Percentiles rank a stretch among this genome's conserved stretches.
Evolutionary conservation across 2,888 invertebrate genomes (phyloP).

Genomic region (Oegoconia quadripuncta): DNA sequence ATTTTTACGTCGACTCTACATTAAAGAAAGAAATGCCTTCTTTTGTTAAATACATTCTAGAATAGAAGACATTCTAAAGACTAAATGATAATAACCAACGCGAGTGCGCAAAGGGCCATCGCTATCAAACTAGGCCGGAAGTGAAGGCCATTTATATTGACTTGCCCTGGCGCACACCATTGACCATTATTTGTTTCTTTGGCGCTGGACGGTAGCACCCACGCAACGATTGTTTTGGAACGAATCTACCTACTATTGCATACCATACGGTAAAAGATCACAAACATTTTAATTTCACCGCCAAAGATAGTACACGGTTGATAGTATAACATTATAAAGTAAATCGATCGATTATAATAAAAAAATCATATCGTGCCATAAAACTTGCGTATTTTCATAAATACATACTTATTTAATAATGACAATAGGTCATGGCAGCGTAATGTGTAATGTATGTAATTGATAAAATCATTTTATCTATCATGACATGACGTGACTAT

Average conservation of each 20-base stretch:
- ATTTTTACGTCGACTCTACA: neutral
- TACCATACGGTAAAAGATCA: neutral
- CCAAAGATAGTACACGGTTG: too few species aligned
- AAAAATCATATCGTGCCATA: too few species aligned
- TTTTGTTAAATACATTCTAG: neutral
- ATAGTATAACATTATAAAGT: too few species aligned
- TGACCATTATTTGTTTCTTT: conserved; percentile 18
- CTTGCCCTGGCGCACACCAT: conserved; percentile 2
- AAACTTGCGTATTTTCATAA: neutral
- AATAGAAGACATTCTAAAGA: neutral
- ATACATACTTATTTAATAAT: neutral
- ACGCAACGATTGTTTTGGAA: conserved; percentile 13
- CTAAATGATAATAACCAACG: neutral
- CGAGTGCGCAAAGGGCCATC: neutral
- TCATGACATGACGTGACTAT: conserved; percentile 4
- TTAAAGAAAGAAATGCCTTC: too few species aligned
- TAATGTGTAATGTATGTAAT: too few species aligned
- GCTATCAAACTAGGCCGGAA: conserved; percentile 7
- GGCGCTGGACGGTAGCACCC: conserved; percentile 12
- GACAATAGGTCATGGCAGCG: neutral
- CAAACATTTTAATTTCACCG: neutral
- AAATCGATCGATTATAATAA: too few species aligned
- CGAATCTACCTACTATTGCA: conserved; percentile 8
- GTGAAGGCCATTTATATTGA: conserved; percentile 10
- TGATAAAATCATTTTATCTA: conserved; percentile 16